phyloP scores from a whole-genome alignment of 1,140 invertebrate species.

The Dreissena polymorpha region DNA sequence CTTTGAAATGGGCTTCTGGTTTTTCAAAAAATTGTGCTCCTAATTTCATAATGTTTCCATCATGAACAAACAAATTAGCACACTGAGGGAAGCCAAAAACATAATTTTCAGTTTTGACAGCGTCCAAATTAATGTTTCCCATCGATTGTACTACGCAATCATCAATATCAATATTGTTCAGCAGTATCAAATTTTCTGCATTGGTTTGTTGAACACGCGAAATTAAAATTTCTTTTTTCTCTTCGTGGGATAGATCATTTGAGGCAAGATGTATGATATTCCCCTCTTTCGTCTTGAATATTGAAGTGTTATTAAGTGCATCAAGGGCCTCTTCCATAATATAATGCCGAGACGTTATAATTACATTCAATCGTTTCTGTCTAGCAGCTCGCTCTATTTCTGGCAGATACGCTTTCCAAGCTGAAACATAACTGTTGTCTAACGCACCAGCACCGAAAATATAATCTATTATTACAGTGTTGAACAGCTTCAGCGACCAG shows the following conservation, averaged over 20 bases:
- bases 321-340: slow-evolving; percentile 33
- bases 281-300: neutral
- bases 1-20: slow-evolving; percentile 26
- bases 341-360: slow-evolving; percentile 41
- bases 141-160: slow-evolving; percentile 12
- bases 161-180: neutral
- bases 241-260: neutral
- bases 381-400: slow-evolving; percentile 26
- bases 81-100: slow-evolving; percentile 43
- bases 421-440: slow-evolving; percentile 6
- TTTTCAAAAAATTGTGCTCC: slow-evolving; percentile 34
- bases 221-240: neutral
- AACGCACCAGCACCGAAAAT: slow-evolving; percentile 37
- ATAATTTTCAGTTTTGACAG: neutral
- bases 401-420: slow-evolving; percentile 13
- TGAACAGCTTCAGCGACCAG: slow-evolving; percentile 9
- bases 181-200: neutral
- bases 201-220: neutral
- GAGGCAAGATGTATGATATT: neutral
- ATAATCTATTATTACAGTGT: slow-evolving; percentile 38
- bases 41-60: neutral
- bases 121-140: neutral
- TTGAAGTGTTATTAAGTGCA: neutral
- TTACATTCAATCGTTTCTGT: neutral
- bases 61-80: slow-evolving; percentile 38